A percentile compares a stretch with the other conserved stretches of the same genome.
Evolutionary conservation across 1,140 invertebrate species (phyloP).

Genomic region (Ectropis grisescens): DNA sequence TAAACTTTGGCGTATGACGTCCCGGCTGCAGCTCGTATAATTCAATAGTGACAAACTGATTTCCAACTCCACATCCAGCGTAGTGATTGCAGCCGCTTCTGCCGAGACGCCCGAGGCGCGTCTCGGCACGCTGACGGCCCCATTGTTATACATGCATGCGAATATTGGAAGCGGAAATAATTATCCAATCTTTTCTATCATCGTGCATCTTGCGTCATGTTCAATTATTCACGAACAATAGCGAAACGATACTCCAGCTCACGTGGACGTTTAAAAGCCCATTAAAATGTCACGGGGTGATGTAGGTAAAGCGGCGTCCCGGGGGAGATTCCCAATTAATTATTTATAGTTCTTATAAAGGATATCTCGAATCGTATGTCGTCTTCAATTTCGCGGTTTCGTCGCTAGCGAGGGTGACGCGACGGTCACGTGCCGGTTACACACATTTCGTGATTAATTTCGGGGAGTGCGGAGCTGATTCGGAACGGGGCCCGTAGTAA

Average conservation of each 20-base stretch:
- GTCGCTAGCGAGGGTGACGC: slow-evolving; percentile 1
- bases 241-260: slow-evolving; percentile 9
- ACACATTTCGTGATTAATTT: slow-evolving; percentile 39
- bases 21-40: slow-evolving; percentile 55
- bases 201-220: slow-evolving; percentile 19
- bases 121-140: slow-evolving; percentile 22
- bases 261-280: slow-evolving; percentile 43
- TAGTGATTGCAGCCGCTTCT: slow-evolving; percentile 12
- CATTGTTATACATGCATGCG: slow-evolving; percentile 33
- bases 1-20: slow-evolving; percentile 62
- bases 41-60: slow-evolving; percentile 64
- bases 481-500: not conserved
- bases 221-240: slow-evolving; percentile 21
- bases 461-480: slow-evolving; percentile 13
- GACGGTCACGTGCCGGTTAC: slow-evolving; percentile 13
- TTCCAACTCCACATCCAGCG: slow-evolving; percentile 35
- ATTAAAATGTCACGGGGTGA: slow-evolving; percentile 53
- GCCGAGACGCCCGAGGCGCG: slow-evolving; percentile 26
- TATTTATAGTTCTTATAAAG: slow-evolving; percentile 48
- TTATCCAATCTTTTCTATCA: slow-evolving; percentile 31
- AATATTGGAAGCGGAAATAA: slow-evolving; percentile 37
- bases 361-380: slow-evolving; percentile 10
- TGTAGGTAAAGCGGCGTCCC: slow-evolving; percentile 33
- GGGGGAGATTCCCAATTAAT: slow-evolving; percentile 35
- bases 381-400: slow-evolving; percentile 6